phyloP scores from a whole-genome alignment of 1,140 invertebrate species.

The Scaptomyza graminum region DNA sequence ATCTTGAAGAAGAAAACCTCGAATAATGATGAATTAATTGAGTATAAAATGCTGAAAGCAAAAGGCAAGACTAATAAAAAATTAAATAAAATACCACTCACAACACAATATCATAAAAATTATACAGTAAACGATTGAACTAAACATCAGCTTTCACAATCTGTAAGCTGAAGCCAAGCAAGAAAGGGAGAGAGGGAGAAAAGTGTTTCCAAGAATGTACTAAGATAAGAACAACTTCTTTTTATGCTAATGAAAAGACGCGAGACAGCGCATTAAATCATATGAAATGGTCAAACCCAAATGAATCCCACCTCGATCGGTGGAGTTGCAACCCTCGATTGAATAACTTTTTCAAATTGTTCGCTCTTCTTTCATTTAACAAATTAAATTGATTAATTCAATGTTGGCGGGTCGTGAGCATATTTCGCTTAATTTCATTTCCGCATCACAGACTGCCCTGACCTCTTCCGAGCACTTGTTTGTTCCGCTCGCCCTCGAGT shows the following conservation, averaged over 20 bases:
- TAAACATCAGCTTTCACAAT: constrained; percentile 36
- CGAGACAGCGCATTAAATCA: constrained; percentile 60
- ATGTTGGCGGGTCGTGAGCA: constrained; percentile 68
- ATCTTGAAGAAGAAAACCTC: constrained; percentile 44
- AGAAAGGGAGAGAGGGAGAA: constrained; percentile 6
- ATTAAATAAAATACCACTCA: constrained; percentile 45
- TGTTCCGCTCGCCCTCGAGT: constrained; percentile 74
- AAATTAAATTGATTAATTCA: constrained; percentile 82
- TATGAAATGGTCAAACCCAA: constrained; percentile 55
- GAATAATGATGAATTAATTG: constrained; percentile 81
- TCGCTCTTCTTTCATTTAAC: constrained; percentile 39
- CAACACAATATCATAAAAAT: constrained; percentile 73
- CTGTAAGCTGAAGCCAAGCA: constrained; percentile 23
- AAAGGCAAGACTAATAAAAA: constrained; percentile 46
- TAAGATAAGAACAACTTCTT: constrained; percentile 56
- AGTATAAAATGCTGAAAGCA: constrained; percentile 66
- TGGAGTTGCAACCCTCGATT: background rate
- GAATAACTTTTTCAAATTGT: background rate
- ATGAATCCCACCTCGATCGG: constrained; percentile 32
- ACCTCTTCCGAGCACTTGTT: constrained; percentile 56
- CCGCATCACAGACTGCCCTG: constrained; percentile 42
- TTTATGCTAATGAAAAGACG: constrained; percentile 64
- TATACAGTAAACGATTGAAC: constrained; percentile 68
- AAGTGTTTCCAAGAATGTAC: constrained; percentile 62
- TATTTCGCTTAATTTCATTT: constrained; percentile 82